A percentile compares a stretch with the other conserved stretches of the same genome.
These are phyloP conservation scores for Odontamblyopus lacepedii DNA, from an alignment of 2,797 vertebrate species.

Conservation along the genomic window DNA sequence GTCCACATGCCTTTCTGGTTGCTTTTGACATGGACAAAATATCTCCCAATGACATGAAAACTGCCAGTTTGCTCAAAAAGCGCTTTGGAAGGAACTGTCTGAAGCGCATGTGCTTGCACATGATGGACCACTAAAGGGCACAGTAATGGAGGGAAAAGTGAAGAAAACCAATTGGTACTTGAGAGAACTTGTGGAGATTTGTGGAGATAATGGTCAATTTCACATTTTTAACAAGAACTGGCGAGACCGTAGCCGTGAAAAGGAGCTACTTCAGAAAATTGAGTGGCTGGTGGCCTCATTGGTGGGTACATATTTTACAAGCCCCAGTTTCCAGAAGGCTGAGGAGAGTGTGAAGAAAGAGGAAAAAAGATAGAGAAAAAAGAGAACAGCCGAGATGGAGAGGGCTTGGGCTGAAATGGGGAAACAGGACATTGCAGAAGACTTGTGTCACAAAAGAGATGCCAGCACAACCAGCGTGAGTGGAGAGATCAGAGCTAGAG, in stretches of 20 bases:
- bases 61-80: conserved; percentile 60
- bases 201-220: conserved; percentile 64
- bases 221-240: conserved; percentile 75
- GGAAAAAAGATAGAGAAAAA: conserved; percentile 68
- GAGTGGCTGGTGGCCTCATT: conserved; percentile 66
- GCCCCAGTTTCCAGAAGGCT: conserved; percentile 68
- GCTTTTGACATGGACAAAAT: conserved; percentile 76
- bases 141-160: conserved; percentile 54
- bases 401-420: conserved; percentile 63
- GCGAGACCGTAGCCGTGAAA: conserved; percentile 58
- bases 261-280: conserved; percentile 71
- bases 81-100: conserved; percentile 68
- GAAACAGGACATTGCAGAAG: conserved; percentile 60
- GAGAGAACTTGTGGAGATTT: conserved; percentile 63
- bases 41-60: conserved; percentile 67
- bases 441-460: conserved; percentile 62
- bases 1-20: conserved; percentile 78
- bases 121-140: conserved; percentile 54
- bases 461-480: conserved; percentile 46
- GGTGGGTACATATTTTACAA: conserved; percentile 66
- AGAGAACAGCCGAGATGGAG: conserved; percentile 57
- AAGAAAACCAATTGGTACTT: conserved; percentile 68
- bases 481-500: conserved; percentile 65
- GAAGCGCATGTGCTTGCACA: conserved; percentile 69
- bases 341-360: conserved; percentile 70